Base-by-base conservation (phyloP, 2,113 vertebrate species). In the Pteronura brasiliensis region DNA sequence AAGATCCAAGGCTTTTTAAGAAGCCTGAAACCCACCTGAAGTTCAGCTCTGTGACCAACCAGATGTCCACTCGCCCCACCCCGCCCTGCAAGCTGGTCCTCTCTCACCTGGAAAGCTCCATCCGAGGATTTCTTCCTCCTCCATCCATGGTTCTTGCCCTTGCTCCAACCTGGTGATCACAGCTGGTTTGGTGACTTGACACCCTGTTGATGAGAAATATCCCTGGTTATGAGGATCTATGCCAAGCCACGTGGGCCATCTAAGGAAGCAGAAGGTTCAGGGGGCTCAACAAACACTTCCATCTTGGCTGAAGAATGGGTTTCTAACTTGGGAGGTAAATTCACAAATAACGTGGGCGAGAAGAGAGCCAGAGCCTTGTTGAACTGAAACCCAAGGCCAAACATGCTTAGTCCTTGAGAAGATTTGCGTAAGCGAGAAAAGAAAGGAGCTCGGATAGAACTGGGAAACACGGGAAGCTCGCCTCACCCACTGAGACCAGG, bases 141-240 rank as follows among this genome's bases (percentile, higher is more conserved):
- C 34, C 36, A 42, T 42, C 94, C 91, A 96, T 0, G 49, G 87
- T n/a, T 82, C 91, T 44, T 81, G 71, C 29, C 63, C 76, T 49
- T 61, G 81, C 65, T 97, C 94, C 96, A 90, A 34, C 81, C 85
- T 90, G 72, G 80, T 86, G 86, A 97, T 97, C 72, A 93, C 80
- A 31, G 86, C 90, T 20, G 90, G 86, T 20, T 85, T 95, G 86
- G 34, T 49, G 34, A 74, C 72, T 31, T 86, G 72, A 74, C 47
- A 90, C 0, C 84, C 93, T 85, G 44, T 36, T 39, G 1, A 0
- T 1, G 0, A 85, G 27, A 89, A 63, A 69, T 36, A 21, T 10
- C 4, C 67, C 67, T n/a, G 34, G 7, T 36, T 36, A 69, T 36
- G 67, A 44, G 61, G 47, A 31, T 82, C 44, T 34, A 34, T 34